These are phyloP conservation scores for Drosophila formosana DNA, from an alignment of 2,888 invertebrate species.

Conservation along the genomic window DNA sequence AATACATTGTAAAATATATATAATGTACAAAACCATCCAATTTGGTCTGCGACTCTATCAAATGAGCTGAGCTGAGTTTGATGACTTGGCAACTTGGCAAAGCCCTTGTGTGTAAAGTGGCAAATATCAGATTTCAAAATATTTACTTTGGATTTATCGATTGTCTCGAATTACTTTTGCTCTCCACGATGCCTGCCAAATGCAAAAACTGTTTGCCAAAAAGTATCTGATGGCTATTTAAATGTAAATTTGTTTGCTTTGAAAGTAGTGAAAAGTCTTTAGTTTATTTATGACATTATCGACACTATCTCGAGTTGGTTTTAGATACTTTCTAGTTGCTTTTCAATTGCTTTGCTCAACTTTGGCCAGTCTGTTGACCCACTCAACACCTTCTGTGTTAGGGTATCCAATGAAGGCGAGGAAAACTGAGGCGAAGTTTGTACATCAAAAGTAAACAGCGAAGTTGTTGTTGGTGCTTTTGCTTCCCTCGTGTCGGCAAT, in stretches of 20 bases:
- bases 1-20: too few relatives aligned
- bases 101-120: background rate
- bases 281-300: conserved; percentile 10
- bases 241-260: background rate
- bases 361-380: conserved; percentile 13
- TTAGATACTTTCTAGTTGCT: conserved; percentile 10
- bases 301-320: conserved; percentile 8
- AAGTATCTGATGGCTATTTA: background rate
- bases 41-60: too few relatives aligned
- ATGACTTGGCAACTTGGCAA: background rate
- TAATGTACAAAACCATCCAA: too few relatives aligned
- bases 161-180: background rate
- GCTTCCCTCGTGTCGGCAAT: conserved; percentile 54
- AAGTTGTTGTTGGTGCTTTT: conserved; percentile 18
- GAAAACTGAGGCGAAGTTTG: conserved; percentile 19
- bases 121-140: conserved; percentile 4
- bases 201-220: background rate
- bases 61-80: background rate
- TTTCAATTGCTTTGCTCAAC: conserved; percentile 6
- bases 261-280: background rate
- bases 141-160: background rate
- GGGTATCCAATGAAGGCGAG: conserved; percentile 28
- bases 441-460: conserved; percentile 61
- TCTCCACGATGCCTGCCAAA: background rate
- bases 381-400: conserved; percentile 38